Evolutionary conservation across 2,797 vertebrate species (phyloP).

Genomic region (Smutsia gigantea): DNA sequence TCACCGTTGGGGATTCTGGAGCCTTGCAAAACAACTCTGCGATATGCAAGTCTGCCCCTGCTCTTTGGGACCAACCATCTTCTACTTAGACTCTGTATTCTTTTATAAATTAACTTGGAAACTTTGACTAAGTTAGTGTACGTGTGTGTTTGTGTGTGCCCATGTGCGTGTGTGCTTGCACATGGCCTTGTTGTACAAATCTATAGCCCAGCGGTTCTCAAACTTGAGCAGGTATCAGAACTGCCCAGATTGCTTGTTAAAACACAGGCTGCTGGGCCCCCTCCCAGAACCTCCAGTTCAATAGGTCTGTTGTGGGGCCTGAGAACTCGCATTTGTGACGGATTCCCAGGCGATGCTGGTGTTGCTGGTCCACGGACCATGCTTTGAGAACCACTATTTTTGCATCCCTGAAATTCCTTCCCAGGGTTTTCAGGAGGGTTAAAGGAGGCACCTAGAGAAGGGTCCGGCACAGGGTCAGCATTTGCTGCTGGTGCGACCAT

Average conservation of each 20-base stretch:
- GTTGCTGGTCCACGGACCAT: neutral
- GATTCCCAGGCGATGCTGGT: neutral
- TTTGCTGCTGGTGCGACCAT: neutral
- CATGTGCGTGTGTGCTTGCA: neutral
- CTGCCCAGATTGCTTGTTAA: neutral
- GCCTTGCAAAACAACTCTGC: neutral
- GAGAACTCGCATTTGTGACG: neutral
- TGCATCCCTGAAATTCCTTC: neutral
- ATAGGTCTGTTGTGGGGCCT: neutral
- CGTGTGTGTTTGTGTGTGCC: no score
- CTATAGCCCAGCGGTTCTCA: neutral
- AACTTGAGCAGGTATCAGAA: neutral
- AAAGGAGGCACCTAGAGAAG: neutral
- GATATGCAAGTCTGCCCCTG: no score
- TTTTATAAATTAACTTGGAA: neutral
- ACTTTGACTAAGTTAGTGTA: neutral
- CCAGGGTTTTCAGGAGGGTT: neutral
- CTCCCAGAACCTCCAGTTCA: neutral
- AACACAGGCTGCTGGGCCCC: neutral
- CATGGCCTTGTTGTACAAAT: constrained; percentile 3
- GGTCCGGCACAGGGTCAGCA: neutral
- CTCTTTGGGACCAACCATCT: neutral
- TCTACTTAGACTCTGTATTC: neutral
- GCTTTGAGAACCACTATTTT: neutral
- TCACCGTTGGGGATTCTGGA: neutral